Conservation (phyloP, 2,113 vertebrate genomes). For the Proteles cristata region DNA sequence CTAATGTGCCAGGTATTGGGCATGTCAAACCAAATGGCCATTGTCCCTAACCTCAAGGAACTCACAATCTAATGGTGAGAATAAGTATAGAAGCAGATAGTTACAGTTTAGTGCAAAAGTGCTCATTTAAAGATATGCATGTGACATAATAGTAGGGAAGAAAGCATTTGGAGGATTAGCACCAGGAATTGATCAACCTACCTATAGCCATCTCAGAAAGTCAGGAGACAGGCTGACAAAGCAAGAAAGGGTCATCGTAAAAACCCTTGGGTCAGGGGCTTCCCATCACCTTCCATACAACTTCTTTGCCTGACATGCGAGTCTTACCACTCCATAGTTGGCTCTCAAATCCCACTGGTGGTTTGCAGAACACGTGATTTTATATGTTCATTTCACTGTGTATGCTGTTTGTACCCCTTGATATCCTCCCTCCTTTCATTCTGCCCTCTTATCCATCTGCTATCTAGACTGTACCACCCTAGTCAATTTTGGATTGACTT, state of each 20-base stretch:
- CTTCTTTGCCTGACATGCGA: not conserved
- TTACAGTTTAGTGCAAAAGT: not conserved
- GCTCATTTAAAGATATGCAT: not conserved
- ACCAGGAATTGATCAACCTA: not conserved
- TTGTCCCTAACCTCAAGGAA: not conserved
- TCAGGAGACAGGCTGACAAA: not conserved
- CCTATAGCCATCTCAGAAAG: not conserved
- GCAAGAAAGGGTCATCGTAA: not conserved
- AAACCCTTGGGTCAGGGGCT: not conserved
- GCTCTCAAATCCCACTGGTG: not conserved
- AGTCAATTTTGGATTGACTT: not conserved
- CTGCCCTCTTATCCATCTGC: not conserved
- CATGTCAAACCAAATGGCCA: not conserved
- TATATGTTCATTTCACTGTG: not conserved
- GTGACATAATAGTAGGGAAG: not conserved
- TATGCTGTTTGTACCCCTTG: not conserved
- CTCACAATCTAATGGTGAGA: not conserved
- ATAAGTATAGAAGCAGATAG: not conserved
- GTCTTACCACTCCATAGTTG: not conserved
- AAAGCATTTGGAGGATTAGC: not conserved
- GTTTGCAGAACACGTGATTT: not conserved
- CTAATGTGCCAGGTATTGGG: not conserved
- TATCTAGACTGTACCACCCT: not conserved
- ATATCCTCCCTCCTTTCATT: not conserved
- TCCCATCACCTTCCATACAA: not conserved